These are phyloP conservation scores for Bothrops jararaca DNA, from an alignment of 2,113 vertebrate genomes.

Conservation along the genomic window DNA sequence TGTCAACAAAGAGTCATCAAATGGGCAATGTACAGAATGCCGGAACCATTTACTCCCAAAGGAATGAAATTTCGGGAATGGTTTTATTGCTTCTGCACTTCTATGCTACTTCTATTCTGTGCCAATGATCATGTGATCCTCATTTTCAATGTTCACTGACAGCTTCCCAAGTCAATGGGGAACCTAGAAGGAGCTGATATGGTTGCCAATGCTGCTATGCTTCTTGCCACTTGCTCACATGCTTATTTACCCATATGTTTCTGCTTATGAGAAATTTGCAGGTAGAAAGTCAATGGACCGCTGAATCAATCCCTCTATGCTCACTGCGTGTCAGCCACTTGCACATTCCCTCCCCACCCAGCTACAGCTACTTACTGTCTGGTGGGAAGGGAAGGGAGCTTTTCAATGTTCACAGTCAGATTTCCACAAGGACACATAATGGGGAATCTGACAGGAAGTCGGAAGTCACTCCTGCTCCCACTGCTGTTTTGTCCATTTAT, in stretches of 20 bases:
- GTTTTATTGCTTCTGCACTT: not conserved
- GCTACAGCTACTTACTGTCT: not conserved
- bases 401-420: not conserved
- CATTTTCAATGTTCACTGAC: not conserved
- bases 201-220: not conserved
- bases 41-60: not conserved
- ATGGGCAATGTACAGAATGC: not conserved
- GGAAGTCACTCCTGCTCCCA: not conserved
- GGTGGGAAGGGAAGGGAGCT: not conserved
- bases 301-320: not conserved
- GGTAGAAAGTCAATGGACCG: not conserved
- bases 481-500: not conserved
- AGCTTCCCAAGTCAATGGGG: not conserved
- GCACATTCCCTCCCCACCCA: not conserved
- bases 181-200: not conserved
- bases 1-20: not conserved
- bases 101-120: not conserved
- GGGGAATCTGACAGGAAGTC: not conserved
- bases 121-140: not conserved
- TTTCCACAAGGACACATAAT: not conserved
- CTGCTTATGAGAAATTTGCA: not conserved
- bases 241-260: not conserved
- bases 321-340: not conserved
- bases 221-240: not conserved
- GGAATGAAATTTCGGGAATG: not conserved